Conservation (phyloP, 2,113 vertebrate genomes). For the Pluvianellus socialis region DNA sequence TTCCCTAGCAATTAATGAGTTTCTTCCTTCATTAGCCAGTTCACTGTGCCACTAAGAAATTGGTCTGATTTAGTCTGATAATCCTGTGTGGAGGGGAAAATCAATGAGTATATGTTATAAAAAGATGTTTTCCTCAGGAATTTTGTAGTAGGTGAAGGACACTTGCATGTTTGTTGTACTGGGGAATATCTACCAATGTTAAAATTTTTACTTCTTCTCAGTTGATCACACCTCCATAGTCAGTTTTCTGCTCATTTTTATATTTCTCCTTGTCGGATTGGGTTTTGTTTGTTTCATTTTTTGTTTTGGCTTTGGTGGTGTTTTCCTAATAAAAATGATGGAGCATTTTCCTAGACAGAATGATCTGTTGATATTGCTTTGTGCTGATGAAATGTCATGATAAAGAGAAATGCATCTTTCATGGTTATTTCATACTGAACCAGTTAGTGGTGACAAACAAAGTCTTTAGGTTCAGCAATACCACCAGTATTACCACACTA, state of each 20-base stretch:
- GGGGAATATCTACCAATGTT: constrained; percentile 13
- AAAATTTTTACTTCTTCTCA: constrained; percentile 37
- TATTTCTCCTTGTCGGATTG: not conserved
- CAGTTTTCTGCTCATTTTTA: not conserved
- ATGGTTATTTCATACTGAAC: not conserved
- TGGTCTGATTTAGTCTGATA: not conserved
- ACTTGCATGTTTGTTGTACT: constrained; percentile 4
- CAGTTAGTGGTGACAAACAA: not conserved
- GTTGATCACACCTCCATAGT: not conserved
- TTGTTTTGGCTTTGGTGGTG: not conserved
- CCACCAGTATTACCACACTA: not conserved
- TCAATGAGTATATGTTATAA: not conserved
- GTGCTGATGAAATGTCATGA: not conserved
- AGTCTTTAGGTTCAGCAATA: not conserved
- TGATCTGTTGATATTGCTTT: not conserved
- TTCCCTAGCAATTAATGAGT: constrained; percentile 39
- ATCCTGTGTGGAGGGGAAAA: not conserved
- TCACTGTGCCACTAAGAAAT: not conserved
- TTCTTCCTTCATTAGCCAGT: not conserved
- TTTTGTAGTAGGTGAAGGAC: not conserved
- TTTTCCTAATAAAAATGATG: not conserved
- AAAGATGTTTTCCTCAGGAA: not conserved
- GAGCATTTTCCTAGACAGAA: not conserved
- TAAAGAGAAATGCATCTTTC: not conserved
- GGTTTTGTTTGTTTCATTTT: not conserved